phyloP scores from a whole-genome alignment of 2,797 vertebrate genomes.

The Meda fulgida region DNA sequence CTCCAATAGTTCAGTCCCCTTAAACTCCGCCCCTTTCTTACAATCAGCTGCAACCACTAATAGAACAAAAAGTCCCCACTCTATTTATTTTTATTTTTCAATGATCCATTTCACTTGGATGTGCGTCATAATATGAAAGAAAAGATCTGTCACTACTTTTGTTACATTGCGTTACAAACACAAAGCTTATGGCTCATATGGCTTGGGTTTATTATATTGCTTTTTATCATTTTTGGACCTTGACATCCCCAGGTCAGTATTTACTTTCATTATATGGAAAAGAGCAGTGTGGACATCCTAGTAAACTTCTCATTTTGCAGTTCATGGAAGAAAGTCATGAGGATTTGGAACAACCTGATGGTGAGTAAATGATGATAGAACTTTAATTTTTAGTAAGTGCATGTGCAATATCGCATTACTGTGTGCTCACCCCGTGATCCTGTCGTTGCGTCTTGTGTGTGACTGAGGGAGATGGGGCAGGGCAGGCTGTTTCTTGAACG shows the following conservation, averaged over 20 bases:
- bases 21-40: neutral
- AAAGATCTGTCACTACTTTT: neutral
- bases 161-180: neutral
- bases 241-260: neutral
- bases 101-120: neutral
- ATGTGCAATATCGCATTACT: neutral
- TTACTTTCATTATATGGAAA: neutral
- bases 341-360: too few species aligned
- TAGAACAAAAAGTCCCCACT: neutral
- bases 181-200: neutral
- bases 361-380: neutral
- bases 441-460: slow-evolving; percentile 87
- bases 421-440: slow-evolving; percentile 80
- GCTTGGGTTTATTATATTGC: neutral
- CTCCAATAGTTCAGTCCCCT: neutral
- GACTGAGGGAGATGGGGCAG: slow-evolving; percentile 88
- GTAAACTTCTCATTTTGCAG: neutral
- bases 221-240: neutral
- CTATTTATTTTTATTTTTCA: neutral
- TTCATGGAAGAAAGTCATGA: neutral
- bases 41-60: neutral
- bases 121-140: neutral
- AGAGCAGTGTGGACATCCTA: neutral
- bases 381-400: neutral
- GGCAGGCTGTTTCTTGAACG: slow-evolving; percentile 98